Base-by-base conservation (phyloP, 2,888 invertebrate genomes). In the Acanthosepion esculentum region DNA sequence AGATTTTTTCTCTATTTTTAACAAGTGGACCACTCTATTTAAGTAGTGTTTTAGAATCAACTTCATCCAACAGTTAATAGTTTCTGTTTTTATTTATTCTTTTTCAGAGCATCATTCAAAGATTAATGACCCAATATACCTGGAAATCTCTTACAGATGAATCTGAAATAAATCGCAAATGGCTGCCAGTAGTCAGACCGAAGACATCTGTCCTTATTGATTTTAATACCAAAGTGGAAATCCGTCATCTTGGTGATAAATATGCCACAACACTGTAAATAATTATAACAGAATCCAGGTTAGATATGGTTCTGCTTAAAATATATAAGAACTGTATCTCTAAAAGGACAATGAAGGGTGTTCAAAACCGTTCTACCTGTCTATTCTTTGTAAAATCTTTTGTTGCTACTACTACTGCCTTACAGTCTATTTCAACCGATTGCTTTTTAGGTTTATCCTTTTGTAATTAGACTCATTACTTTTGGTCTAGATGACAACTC, bases 121-220 rank as follows among this genome's bases (percentile, higher is more conserved):
- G 95, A 53, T 53, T 96, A 50, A 23, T 96, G 95, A 59, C 92
- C 15, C 94, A 93, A 41, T 96, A 95, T 94, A 94, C 95, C 41
- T 95, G 95, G 93, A 95, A 94, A 50, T 94, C 96, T 78, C 91
- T 95, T 33, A 95, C 95, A 29, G 95, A 95, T 33, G 96, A 96
- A 78, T 78, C 78, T 59, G 95, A 96, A 95, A 95, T 96, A 4
- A 95, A 94, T 4, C 95, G 96, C 94, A 96, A 96, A 95, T 96
- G 96, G 96, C 95, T 96, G 94, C 96, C 96, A 23, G 96, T 96
- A 7, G 96, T 96, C 10, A 94, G 96, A 94, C 96, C 96, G 15
- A 96, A 95, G 92, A 94, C 95, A 26, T 94, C 95, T 55, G 95
- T 96, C 18, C 64, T 96, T 59, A 95, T 96, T 33, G 94, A 95